Evolutionary conservation across 1,140 invertebrate species (phyloP).

Genomic region (Lutraria rhynchaena): DNA sequence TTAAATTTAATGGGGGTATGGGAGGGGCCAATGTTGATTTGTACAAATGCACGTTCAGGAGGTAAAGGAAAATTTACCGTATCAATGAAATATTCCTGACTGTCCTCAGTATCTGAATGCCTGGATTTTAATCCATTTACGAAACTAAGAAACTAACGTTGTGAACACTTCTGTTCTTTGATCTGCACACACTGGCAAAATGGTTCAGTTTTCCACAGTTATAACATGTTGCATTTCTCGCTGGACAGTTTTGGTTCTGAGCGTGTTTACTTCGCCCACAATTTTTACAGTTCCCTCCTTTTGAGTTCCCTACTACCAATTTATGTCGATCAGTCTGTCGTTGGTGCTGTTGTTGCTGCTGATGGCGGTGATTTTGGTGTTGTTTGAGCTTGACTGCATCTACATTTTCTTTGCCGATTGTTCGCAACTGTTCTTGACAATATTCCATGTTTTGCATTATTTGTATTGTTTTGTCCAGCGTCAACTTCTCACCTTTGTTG

Average conservation of each 20-base stretch:
- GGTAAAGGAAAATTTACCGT: slow-evolving; percentile 1
- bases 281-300: background rate
- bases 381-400: background rate
- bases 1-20: background rate
- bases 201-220: slow-evolving; percentile 7
- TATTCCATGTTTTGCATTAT: slow-evolving; percentile 3
- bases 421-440: slow-evolving; percentile 4
- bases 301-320: background rate
- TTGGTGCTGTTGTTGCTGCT: too few relatives aligned
- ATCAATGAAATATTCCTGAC: background rate
- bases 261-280: background rate
- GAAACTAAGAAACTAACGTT: background rate
- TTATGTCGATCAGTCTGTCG: too few relatives aligned
- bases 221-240: too few relatives aligned
- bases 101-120: background rate
- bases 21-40: background rate
- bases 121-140: slow-evolving; percentile 1
- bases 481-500: background rate
- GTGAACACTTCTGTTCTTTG: background rate
- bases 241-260: background rate
- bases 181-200: slow-evolving; percentile 12
- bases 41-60: slow-evolving; percentile 10
- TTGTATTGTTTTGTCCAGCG: slow-evolving; percentile 12
- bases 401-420: slow-evolving; percentile 7
- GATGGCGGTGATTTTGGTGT: too few relatives aligned